phyloP scores from a whole-genome alignment of 2,888 invertebrate species.

The Pachymerium ferrugineum region DNA sequence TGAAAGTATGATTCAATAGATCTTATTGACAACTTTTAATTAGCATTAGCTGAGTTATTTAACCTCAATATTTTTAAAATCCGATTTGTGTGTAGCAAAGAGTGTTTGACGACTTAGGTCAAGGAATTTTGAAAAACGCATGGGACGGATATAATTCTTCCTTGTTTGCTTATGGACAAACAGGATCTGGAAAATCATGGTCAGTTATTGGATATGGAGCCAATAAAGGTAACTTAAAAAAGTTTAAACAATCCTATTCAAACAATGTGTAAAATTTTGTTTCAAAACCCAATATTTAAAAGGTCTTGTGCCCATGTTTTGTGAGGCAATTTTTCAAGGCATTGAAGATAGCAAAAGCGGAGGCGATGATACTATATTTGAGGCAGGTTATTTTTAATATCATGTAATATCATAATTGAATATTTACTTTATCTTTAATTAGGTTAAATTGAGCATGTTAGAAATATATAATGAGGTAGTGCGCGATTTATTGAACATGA shows the following conservation, averaged over 20 bases:
- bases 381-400: conserved; percentile 40
- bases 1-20: no score
- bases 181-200: conserved; percentile 56
- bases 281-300: conserved; percentile 28
- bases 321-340: conserved; percentile 53
- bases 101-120: conserved; percentile 54
- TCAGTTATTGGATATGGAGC: conserved; percentile 55
- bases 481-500: conserved; percentile 51
- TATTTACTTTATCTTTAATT: conserved; percentile 34
- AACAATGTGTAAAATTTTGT: not conserved
- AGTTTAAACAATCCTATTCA: not conserved
- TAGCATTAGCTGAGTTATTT: not conserved
- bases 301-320: conserved; percentile 55
- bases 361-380: conserved; percentile 45
- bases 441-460: conserved; percentile 55
- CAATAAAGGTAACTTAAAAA: conserved; percentile 54
- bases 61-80: not conserved
- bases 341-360: conserved; percentile 48
- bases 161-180: conserved; percentile 57
- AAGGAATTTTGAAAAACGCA: conserved; percentile 53
- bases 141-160: conserved; percentile 57
- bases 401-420: not conserved
- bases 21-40: no score
- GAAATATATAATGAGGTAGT: conserved; percentile 58
- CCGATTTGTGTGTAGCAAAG: conserved; percentile 45